Conservation (phyloP, 2,888 invertebrate genomes). For the Parascotia fuliginaria region DNA sequence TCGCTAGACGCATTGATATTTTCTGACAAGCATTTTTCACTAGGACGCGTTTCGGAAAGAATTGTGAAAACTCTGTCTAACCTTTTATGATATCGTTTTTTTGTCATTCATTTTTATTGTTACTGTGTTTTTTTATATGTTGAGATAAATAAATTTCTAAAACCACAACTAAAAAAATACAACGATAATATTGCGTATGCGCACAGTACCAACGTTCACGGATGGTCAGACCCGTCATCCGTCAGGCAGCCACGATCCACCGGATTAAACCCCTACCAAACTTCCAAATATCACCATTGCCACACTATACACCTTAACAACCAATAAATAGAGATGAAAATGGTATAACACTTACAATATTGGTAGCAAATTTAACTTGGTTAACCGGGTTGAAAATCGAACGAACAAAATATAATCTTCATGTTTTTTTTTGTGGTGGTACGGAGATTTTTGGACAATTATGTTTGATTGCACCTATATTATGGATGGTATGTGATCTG, state of each 20-base stretch:
- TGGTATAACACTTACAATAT: conserved; percentile 6
- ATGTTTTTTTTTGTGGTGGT: conserved; percentile 69
- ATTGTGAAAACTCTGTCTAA: too few relatives aligned
- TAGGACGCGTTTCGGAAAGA: too few relatives aligned
- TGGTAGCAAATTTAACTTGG: conserved; percentile 12
- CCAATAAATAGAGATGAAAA: conserved; percentile 31
- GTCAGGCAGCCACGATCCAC: conserved; percentile 58
- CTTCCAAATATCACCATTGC: conserved; percentile 25
- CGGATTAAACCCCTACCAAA: conserved; percentile 59
- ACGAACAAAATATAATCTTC: conserved; percentile 64
- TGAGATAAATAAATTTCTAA: too few relatives aligned
- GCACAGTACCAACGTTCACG: conserved; percentile 72
- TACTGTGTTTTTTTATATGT: too few relatives aligned
- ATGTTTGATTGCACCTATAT: conserved; percentile 65
- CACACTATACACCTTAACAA: conserved; percentile 13
- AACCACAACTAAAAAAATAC: too few relatives aligned
- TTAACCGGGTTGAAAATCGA: conserved; percentile 55
- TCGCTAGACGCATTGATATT: too few relatives aligned
- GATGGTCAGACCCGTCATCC: conserved; percentile 73
- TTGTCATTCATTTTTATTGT: too few relatives aligned
- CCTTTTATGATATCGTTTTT: too few relatives aligned
- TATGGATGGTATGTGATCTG: conserved; percentile 33
- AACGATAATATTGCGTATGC: conserved; percentile 48
- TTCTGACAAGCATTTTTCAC: too few relatives aligned
- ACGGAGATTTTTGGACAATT: conserved; percentile 68